Evolutionary conservation across 2,888 invertebrate species (phyloP).

Genomic region (Epinotia ramella): DNA sequence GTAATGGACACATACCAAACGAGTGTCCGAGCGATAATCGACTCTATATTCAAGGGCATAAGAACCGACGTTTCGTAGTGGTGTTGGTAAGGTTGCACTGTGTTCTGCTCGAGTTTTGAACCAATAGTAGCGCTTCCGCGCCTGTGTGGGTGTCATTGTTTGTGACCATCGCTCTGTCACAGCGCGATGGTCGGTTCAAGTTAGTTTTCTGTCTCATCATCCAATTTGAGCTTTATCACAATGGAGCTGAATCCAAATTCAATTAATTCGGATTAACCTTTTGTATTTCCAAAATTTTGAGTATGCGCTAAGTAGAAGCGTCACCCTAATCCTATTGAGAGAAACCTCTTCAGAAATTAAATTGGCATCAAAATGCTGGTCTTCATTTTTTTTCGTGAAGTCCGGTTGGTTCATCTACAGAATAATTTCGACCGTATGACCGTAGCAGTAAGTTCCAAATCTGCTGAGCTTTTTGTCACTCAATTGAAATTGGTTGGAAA

Average conservation of each 20-base stretch:
- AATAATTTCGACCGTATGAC: slow-evolving; percentile 3
- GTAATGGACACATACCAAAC: slow-evolving; percentile 49
- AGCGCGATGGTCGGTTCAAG: slow-evolving; percentile 22
- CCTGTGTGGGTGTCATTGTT: slow-evolving; percentile 65
- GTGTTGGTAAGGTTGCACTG: slow-evolving; percentile 45
- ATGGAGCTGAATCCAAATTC: not conserved
- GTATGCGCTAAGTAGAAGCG: not conserved
- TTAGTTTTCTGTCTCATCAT: slow-evolving; percentile 4
- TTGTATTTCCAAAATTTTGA: slow-evolving; percentile 5
- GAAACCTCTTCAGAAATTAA: slow-evolving; percentile 22
- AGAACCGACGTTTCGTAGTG: not conserved
- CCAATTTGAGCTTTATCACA: slow-evolving; percentile 2
- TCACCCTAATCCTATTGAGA: slow-evolving; percentile 3
- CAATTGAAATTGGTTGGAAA: slow-evolving; percentile 26
- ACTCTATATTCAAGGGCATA: not conserved
- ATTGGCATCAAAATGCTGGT: slow-evolving; percentile 21
- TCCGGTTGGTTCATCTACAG: slow-evolving; percentile 14
- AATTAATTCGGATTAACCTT: not conserved
- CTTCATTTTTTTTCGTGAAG: slow-evolving; percentile 29
- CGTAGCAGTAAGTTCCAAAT: slow-evolving; percentile 1
- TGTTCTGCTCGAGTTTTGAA: slow-evolving; percentile 64
- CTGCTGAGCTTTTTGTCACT: not conserved
- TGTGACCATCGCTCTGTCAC: slow-evolving; percentile 49
- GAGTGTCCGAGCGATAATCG: not conserved
- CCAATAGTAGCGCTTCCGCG: slow-evolving; percentile 57